Percentiles rank a stretch among this genome's conserved stretches.
Conservation (phyloP, 1,140 invertebrate genomes). For the Macrosteles quadrilineatus region DNA sequence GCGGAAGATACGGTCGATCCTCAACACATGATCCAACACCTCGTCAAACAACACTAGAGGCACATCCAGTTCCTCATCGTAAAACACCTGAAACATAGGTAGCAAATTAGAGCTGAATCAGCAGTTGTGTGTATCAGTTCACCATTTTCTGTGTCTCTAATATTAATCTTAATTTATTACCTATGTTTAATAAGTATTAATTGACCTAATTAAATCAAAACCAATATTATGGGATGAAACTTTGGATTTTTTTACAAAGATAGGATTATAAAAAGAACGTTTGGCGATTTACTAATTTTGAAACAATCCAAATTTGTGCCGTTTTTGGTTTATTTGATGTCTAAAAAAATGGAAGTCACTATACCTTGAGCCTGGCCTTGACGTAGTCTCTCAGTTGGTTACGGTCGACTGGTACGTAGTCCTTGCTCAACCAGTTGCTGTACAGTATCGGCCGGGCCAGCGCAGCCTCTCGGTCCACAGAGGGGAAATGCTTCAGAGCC, state of each 20-base stretch:
- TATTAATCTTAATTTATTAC: no score
- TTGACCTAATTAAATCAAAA: no score
- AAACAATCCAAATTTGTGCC: no score
- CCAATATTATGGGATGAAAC: no score
- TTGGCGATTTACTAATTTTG: no score
- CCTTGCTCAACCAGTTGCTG: conserved; percentile 98
- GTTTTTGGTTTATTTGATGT: background rate
- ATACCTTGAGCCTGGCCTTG: conserved; percentile 89
- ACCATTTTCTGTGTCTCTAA: no score
- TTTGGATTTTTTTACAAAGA: no score
- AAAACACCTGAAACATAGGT: conserved; percentile 91
- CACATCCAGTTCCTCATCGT: conserved; percentile 99
- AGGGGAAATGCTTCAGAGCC: conserved; percentile 94
- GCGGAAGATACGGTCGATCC: conserved; percentile 98
- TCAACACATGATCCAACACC: conserved; percentile 95
- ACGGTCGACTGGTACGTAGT: conserved; percentile 95
- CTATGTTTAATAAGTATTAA: no score
- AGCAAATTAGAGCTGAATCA: no score
- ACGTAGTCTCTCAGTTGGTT: conserved; percentile 96
- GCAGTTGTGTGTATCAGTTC: no score
- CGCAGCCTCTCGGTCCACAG: conserved; percentile 83
- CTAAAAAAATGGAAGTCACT: background rate
- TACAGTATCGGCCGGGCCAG: conserved; percentile 92
- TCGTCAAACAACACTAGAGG: conserved; percentile 98
- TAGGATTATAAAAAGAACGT: no score